Percentiles rank a stretch among this genome's conserved stretches.
phyloP scores from a whole-genome alignment of 1,140 invertebrate species.

The Drosophila tsacasi region DNA sequence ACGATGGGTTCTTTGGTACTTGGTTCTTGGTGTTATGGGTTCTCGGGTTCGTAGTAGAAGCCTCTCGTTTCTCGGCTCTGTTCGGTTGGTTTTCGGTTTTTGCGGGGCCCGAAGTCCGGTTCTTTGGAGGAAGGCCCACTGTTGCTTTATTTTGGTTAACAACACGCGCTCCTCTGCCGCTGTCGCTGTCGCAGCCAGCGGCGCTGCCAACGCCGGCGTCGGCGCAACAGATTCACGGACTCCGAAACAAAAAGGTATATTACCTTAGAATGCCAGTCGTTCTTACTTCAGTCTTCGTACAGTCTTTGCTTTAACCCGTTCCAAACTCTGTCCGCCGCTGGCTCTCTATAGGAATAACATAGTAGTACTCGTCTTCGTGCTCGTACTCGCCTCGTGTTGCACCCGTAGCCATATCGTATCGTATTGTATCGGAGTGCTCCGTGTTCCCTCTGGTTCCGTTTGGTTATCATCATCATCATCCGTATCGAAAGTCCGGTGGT shows the following conservation, averaged over 20 bases:
- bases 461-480: slow-evolving; percentile 42
- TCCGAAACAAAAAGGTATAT: slow-evolving; percentile 85
- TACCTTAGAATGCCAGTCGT: slow-evolving; percentile 85
- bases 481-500: slow-evolving; percentile 39
- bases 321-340: slow-evolving; percentile 85
- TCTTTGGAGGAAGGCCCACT: slow-evolving; percentile 62
- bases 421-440: slow-evolving; percentile 29
- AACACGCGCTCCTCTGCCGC: slow-evolving; percentile 61
- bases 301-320: slow-evolving; percentile 86
- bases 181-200: slow-evolving; percentile 3
- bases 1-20: slow-evolving; percentile 6
- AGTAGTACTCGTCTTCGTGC: slow-evolving; percentile 12
- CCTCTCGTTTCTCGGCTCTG: slow-evolving; percentile 27
- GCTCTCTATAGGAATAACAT: slow-evolving; percentile 72
- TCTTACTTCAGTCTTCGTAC: slow-evolving; percentile 86
- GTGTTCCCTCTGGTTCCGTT: slow-evolving; percentile 36
- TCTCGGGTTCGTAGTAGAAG: slow-evolving; percentile 13
- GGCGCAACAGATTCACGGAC: slow-evolving; percentile 81
- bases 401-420: slow-evolving; percentile 32
- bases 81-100: slow-evolving; percentile 23
- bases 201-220: slow-evolving; percentile 34
- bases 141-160: slow-evolving; percentile 84
- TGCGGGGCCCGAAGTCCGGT: slow-evolving; percentile 53
- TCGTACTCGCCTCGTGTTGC: slow-evolving; percentile 40
- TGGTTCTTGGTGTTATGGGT: slow-evolving; percentile 14